Evolutionary conservation across 2,888 invertebrate genomes (phyloP), one percentile per base, ranked within the genome.

Genomic region (Aspidapion aeneum): DNA sequence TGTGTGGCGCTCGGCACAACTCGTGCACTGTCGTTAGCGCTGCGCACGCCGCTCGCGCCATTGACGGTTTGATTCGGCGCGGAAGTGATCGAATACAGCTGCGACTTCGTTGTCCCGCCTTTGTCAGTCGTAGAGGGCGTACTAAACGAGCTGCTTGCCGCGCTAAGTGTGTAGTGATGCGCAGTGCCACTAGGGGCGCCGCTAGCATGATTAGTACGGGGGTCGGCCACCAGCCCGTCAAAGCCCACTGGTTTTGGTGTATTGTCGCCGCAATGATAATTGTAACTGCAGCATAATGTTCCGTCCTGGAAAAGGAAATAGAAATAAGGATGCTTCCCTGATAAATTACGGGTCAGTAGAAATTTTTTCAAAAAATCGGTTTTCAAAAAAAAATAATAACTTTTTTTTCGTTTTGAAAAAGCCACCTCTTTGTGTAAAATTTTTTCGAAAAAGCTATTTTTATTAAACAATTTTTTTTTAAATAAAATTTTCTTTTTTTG

Each of bases 221-320:
- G 35, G 50, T 68, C 55, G 72, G 77, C 78, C 74, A 77, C 78
- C 77, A 78, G 62, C 73, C 77, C 78, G 71, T 79, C 78, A 73
- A 74, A 77, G 73, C 78, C 80, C 75, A 78, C 74, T 73, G 79
- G 73, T 74, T 73, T 52, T 56, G 63, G 74, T 72, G 76, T 70
- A 78, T 74, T 70, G 77, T 79, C 74, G 75, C 77, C 76, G 74
- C 80, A 80, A 79, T 77, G 73, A 78, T 77, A 74, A 79, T 78
- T 79, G 80, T 78, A 79, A 78, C 79, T 78, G 77, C 80, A 80
- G 78, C 80, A 80, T 75, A 80, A 75, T 75, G 76, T 75, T 76
- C 80, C 80, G 77, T 80, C 79, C 80, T 80, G 78, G 16, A 60
- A 58, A 62, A 22, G 58, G 18, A 64, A 12, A 61, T 52, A 57